These are phyloP conservation scores for Ephialtes manifestator DNA, from an alignment of 2,888 invertebrate species.

Conservation along the genomic window DNA sequence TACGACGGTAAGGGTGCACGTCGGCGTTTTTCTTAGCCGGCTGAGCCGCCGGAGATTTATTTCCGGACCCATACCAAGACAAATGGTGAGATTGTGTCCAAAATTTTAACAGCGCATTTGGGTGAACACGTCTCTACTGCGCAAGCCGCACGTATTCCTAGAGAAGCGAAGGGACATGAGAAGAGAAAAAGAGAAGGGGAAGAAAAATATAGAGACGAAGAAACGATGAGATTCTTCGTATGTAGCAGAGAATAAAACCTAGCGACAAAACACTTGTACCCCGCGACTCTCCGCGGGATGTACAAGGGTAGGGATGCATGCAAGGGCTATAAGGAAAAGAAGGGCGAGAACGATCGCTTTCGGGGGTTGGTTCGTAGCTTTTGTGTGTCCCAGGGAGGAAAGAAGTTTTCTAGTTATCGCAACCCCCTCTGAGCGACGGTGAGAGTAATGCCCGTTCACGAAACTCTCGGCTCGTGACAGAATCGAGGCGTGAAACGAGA, in stretches of 20 bases:
- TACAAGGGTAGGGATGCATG: constrained; percentile 54
- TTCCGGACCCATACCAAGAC: constrained; percentile 90
- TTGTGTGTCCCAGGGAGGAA: constrained; percentile 71
- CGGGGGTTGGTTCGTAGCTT: constrained; percentile 63
- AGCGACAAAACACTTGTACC: constrained; percentile 57
- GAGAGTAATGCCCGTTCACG: constrained; percentile 76
- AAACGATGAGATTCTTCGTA: constrained; percentile 66
- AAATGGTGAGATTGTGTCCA: constrained; percentile 93
- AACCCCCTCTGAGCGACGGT: constrained; percentile 59
- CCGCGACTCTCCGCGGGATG: constrained; percentile 56
- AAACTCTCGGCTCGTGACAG: constrained; percentile 83
- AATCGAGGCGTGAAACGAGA: constrained; percentile 86
- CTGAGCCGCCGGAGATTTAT: constrained; percentile 89
- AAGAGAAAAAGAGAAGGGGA: constrained; percentile 59
- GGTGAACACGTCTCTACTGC: constrained; percentile 85
- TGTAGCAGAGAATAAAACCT: constrained; percentile 54
- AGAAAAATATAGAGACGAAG: constrained; percentile 54
- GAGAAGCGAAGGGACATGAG: constrained; percentile 75
- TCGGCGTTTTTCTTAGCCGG: constrained; percentile 88
- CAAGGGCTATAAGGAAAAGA: constrained; percentile 64
- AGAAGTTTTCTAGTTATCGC: constrained; percentile 85
- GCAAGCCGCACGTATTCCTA: constrained; percentile 85
- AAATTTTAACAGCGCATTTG: constrained; percentile 93
- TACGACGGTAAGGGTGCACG: constrained; percentile 77
- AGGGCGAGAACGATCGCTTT: constrained; percentile 62